These are phyloP conservation scores for Chloroceryle amazona DNA, from an alignment of 2,797 vertebrate genomes.

Conservation along the genomic window DNA sequence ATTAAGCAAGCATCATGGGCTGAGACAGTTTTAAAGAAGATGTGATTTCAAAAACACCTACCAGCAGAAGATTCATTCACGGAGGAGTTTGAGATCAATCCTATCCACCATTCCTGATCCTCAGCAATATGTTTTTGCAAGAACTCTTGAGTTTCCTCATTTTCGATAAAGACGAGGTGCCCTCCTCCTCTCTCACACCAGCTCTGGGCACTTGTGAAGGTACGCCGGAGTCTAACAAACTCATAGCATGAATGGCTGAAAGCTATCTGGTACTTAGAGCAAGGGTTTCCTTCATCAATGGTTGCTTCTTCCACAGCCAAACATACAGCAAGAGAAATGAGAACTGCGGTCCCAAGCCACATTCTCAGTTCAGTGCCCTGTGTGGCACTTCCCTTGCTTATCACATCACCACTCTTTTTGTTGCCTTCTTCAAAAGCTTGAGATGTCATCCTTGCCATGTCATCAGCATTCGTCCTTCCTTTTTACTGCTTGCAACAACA, in stretches of 20 bases:
- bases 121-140: conserved; percentile 86
- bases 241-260: conserved; percentile 92
- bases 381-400: background rate
- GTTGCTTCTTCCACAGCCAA: conserved; percentile 34
- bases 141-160: conserved; percentile 90
- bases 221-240: conserved; percentile 83
- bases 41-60: conserved; percentile 49
- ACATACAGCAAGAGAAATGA: conserved; percentile 48
- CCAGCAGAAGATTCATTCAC: conserved; percentile 78
- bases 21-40: background rate
- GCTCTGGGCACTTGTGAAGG: conserved; percentile 86
- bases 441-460: conserved; percentile 61
- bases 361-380: conserved; percentile 64
- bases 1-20: background rate
- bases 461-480: conserved; percentile 13
- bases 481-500: conserved; percentile 1
- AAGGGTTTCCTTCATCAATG: conserved; percentile 72
- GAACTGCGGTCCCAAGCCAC: conserved; percentile 50
- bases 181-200: conserved; percentile 94
- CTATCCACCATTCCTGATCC: conserved; percentile 92
- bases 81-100: conserved; percentile 83
- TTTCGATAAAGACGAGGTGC: conserved; percentile 89
- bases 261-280: conserved; percentile 85
- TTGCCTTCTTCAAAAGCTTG: conserved; percentile 76
- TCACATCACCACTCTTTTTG: conserved; percentile 4